These are phyloP conservation scores for Andrena haemorrhoa DNA, from an alignment of 2,888 invertebrate genomes.

Conservation along the genomic window DNA sequence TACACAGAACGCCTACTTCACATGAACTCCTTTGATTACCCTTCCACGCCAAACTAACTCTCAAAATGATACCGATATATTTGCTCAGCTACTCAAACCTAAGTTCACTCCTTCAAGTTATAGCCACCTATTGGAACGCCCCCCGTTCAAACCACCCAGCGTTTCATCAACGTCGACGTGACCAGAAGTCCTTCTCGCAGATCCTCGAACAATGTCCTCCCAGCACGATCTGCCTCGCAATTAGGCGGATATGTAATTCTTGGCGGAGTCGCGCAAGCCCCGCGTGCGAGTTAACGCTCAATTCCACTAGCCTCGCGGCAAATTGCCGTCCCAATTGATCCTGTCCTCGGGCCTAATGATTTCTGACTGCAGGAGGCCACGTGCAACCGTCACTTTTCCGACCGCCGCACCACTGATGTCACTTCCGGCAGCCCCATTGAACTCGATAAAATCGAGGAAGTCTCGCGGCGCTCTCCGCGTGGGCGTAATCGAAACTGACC, in stretches of 20 bases:
- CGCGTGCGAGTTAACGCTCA: constrained; percentile 36
- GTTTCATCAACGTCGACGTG: neutral
- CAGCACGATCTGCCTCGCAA: constrained; percentile 10
- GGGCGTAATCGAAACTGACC: constrained; percentile 46
- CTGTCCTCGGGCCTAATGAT: constrained; percentile 67
- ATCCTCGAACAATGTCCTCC: neutral
- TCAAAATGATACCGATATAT: no score
- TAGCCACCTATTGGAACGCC: no score
- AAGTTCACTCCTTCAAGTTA: no score
- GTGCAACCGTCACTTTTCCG: constrained; percentile 56
- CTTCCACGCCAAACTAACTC: no score
- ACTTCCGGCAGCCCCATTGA: constrained; percentile 63
- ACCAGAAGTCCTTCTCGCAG: neutral
- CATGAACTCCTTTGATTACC: no score
- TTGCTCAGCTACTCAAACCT: no score
- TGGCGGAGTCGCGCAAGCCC: neutral
- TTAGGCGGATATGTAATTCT: constrained; percentile 50
- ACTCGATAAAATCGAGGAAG: constrained; percentile 54
- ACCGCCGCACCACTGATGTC: constrained; percentile 45
- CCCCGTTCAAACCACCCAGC: no score
- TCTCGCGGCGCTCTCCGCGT: constrained; percentile 19
- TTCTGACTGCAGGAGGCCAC: constrained; percentile 58
- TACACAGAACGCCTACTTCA: no score
- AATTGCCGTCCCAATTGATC: constrained; percentile 68
- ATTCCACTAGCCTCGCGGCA: constrained; percentile 60